Evolutionary conservation across 1,140 invertebrate species (phyloP).

Genomic region (Bombus superbus): DNA sequence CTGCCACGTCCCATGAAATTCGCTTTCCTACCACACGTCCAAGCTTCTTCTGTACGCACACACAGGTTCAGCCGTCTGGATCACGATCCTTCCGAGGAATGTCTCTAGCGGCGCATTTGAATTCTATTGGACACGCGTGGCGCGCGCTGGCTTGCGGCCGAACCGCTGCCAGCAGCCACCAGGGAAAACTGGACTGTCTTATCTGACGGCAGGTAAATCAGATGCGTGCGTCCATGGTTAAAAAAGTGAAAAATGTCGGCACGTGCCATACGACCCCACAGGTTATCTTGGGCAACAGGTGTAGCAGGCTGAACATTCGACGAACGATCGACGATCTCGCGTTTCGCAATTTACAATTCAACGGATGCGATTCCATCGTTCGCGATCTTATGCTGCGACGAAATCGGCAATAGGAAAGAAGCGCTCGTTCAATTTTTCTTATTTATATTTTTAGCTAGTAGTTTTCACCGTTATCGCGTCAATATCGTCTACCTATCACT

Average conservation of each 20-base stretch:
- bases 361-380: too few species aligned
- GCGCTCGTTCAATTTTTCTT: neutral
- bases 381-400: too few species aligned
- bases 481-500: neutral
- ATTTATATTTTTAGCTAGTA: conserved; percentile 2
- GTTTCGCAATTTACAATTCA: neutral
- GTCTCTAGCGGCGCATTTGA: conserved; percentile 44
- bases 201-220: conserved; percentile 43
- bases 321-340: conserved; percentile 34
- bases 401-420: too few species aligned
- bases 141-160: neutral
- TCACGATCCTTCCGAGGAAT: conserved; percentile 31
- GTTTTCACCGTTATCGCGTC: neutral
- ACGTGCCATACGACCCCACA: conserved; percentile 53
- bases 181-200: conserved; percentile 47
- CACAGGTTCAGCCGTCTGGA: neutral
- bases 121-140: conserved; percentile 46
- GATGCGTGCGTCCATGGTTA: neutral
- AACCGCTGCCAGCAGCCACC: neutral
- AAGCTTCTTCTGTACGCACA: neutral
- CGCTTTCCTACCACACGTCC: conserved; percentile 1
- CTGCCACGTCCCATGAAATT: neutral
- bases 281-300: conserved; percentile 56
- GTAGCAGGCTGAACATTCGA: conserved; percentile 37
- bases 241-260: conserved; percentile 41